Base-by-base conservation (phyloP, 1,140 invertebrate genomes). In the Apocrypta bakeri region DNA sequence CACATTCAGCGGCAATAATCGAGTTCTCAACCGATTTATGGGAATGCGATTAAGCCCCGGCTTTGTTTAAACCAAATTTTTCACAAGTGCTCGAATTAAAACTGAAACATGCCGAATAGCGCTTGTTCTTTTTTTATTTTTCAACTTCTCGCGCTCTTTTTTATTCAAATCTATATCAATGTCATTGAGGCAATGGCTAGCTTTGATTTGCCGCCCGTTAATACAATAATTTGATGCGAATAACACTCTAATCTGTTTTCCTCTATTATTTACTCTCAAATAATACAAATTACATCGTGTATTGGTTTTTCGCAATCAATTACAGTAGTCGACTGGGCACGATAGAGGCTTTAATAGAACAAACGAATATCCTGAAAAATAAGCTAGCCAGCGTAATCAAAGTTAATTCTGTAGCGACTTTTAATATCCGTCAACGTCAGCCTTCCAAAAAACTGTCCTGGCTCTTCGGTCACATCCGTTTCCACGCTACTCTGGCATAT, bases 11-110 rank as follows among this genome's bases (percentile, higher is more conserved):
- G 24, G 24, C 64, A 29, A 71, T 71, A 71, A 71, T 71, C 31
- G 68, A 71, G 21, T 71, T 29, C 68, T n/a, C 68, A 11, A 37
- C 21, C 68, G 68, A n/a, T 71, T 71, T 71, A 37, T 37, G 2
- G 29, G 31, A 71, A 71, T 71, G 68, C 11, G 31, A 71, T 71
- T 71, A n/a, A 25, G 21, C 27, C 24, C 24, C n/a, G n/a, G n/a
- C n/a, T 27, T 25, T 12, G 63, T 25, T 66, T 27, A 27, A 66
- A 66, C 12, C 63, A 27, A 64, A 27, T 66, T 66, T 66, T 66
- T 56, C 6, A 1, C 31, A 29, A 24, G 68, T 6, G 63, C 63
- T 29, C 63, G 63, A 25, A 66, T 12, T 66, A 66, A 29, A 66
- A 66, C 21, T 66, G 17, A 66, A 66, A 27, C 25, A 25, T 4